These are phyloP conservation scores for Datnioides undecimradiatus DNA, from an alignment of 2,113 vertebrate species.

Conservation along the genomic window DNA sequence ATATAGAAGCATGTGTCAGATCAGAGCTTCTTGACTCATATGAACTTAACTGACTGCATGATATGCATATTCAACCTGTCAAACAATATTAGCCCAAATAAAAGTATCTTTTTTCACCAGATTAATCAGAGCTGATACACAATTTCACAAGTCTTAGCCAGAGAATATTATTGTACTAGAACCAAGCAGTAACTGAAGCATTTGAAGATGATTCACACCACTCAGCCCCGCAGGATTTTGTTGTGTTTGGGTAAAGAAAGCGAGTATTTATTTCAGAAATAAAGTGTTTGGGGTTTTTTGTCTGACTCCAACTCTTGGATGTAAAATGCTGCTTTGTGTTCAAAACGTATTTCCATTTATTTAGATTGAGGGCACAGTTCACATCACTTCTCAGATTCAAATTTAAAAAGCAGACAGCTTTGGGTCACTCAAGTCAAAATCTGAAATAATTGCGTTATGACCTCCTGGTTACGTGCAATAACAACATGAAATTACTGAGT, in stretches of 20 bases:
- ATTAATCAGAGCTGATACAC: not conserved
- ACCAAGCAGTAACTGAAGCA: slow-evolving; percentile 22
- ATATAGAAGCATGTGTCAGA: slow-evolving; percentile 25
- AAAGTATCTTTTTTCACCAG: slow-evolving; percentile 1
- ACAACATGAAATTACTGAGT: slow-evolving; percentile 25
- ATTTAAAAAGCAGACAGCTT: slow-evolving; percentile 33
- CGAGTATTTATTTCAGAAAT: slow-evolving; percentile 13
- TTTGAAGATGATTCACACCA: slow-evolving; percentile 40
- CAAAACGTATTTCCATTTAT: slow-evolving; percentile 35
- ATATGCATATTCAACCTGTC: slow-evolving; percentile 46
- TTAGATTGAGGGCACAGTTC: slow-evolving; percentile 37
- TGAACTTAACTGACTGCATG: slow-evolving; percentile 15
- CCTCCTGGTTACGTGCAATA: slow-evolving; percentile 25
- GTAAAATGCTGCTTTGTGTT: slow-evolving; percentile 28
- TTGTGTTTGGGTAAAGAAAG: slow-evolving; percentile 36
- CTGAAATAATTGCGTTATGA: slow-evolving; percentile 14
- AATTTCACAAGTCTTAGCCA: not conserved
- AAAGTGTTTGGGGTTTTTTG: not conserved
- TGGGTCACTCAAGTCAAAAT: slow-evolving; percentile 23
- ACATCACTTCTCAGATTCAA: slow-evolving; percentile 7
- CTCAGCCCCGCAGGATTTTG: slow-evolving; percentile 18
- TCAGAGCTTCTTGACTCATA: slow-evolving; percentile 32
- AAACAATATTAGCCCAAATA: slow-evolving; percentile 9
- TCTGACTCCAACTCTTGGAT: slow-evolving; percentile 6
- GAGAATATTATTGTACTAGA: slow-evolving; percentile 33